A percentile compares a stretch with the other conserved stretches of the same genome.
Conservation (phyloP, 30 jellyfish, hydroid and myxozoan genomes). For the Chrysaora quinquecirrha region DNA sequence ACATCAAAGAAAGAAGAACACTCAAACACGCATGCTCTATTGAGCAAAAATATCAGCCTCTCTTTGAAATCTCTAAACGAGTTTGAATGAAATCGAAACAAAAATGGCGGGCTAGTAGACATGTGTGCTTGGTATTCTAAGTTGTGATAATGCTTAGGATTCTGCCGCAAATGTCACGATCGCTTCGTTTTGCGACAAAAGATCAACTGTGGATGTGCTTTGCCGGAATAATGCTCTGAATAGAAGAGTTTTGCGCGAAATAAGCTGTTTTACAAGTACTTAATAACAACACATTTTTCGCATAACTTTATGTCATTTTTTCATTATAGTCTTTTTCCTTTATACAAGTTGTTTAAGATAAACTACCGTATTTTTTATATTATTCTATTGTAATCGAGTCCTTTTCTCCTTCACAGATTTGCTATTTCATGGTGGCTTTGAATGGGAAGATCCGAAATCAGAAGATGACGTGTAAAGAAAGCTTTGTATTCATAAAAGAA, state of each 20-base stretch:
- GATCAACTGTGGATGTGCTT: neutral
- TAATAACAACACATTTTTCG: neutral
- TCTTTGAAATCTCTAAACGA: no score
- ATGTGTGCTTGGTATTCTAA: neutral
- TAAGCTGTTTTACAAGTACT: neutral
- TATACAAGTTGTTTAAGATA: no score
- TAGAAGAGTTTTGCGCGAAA: neutral
- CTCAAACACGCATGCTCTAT: no score
- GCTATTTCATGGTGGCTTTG: constrained; percentile 75
- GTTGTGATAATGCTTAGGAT: neutral
- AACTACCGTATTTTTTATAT: no score
- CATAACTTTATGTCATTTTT: neutral
- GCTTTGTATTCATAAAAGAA: no score
- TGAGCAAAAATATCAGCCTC: no score
- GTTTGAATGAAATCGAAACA: neutral
- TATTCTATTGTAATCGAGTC: no score
- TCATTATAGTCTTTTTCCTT: neutral
- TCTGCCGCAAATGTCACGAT: neutral
- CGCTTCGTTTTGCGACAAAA: neutral
- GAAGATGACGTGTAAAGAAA: constrained; percentile 78
- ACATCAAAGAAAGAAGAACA: no score
- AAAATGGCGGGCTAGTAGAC: neutral
- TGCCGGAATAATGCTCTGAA: neutral
- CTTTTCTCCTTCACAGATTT: constrained; percentile 28
- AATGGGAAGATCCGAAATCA: constrained; percentile 77